Evolutionary conservation across 2,888 invertebrate species (phyloP), one percentile per base, ranked within the genome.

Genomic region (Drosophila mimetica): DNA sequence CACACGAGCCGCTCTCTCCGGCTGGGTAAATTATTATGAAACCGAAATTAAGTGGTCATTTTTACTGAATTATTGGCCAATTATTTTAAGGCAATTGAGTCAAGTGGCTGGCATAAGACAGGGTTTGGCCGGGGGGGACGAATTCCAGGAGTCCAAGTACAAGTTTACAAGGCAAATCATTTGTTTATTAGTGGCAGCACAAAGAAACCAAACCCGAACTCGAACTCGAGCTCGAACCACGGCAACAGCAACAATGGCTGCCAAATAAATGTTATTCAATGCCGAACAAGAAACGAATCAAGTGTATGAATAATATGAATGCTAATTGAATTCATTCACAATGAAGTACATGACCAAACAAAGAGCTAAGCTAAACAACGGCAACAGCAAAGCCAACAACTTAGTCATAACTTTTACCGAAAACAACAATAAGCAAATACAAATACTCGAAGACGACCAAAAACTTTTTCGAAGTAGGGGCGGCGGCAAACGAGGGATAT

Each of bases 271-370:
- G 75, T 71, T 79, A 74, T 83, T 83, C 80, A 80, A 86, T 79
- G 72, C 59, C 39, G 47, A 59, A 58, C 48, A 73, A 67, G 69
- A 58, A 70, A 59, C 67, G 85, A 86, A 77, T 76, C 79, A 79
- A 86, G 87, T 85, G 75, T 82, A 82, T 85, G 85, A 84, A 84
- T 84, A 86, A 88, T 83, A 76, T 84, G 86, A 88, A 88, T 88
- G 77, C 81, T 85, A 86, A 85, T 85, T 85, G 88, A 85, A 85
- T 84, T 81, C 71, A 78, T 81, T 84, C 74, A 73, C 59, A 72
- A 69, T 57, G 66, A 66, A 77, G 81, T 63, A 79, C 79, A 79
- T 50, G 71, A 44, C 48, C 67, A 77, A 81, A 78, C 76, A 81
- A 57, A 66, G 52, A 64, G 42, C 66, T 22, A 57, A 55, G 59